These are phyloP conservation scores for Drosophila kanekoi DNA, from an alignment of 2,888 invertebrate species.

Conservation along the genomic window DNA sequence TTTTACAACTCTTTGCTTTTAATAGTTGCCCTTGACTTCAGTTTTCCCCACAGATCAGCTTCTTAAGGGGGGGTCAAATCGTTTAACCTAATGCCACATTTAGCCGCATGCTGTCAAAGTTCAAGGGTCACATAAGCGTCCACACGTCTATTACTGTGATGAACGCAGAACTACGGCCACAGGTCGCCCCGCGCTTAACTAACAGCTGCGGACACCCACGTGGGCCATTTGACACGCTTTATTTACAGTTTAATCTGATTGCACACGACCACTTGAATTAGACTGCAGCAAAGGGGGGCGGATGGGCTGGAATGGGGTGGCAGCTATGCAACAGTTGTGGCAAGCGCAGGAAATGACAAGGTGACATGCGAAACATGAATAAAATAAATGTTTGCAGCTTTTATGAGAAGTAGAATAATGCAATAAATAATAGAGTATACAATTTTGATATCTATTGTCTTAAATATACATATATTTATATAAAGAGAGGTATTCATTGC, in stretches of 20 bases:
- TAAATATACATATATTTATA: too few species aligned
- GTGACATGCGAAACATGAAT: constrained; percentile 2
- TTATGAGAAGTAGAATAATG: neutral
- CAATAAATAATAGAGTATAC: neutral
- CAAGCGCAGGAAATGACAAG: constrained; percentile 7
- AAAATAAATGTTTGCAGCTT: neutral
- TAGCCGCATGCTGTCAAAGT: constrained; percentile 27
- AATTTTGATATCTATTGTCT: too few species aligned
- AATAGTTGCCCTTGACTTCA: constrained; percentile 28
- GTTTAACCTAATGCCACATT: constrained; percentile 37
- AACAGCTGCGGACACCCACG: constrained; percentile 26
- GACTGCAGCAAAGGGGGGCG: neutral
- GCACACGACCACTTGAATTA: constrained; percentile 10
- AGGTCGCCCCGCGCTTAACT: constrained; percentile 29
- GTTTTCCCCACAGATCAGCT: constrained; percentile 11
- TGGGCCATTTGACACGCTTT: constrained; percentile 24
- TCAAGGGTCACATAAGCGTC: constrained; percentile 27
- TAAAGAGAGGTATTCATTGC: too few species aligned
- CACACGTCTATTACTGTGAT: constrained; percentile 25
- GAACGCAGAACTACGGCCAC: constrained; percentile 22
- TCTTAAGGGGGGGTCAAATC: constrained; percentile 17
- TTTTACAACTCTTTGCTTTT: constrained; percentile 29
- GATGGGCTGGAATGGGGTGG: neutral
- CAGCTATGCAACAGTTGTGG: constrained; percentile 10
- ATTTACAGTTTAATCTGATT: constrained; percentile 29